These are phyloP conservation scores for Lipophrys pholis DNA, from an alignment of 2,113 vertebrate species.

Conservation along the genomic window DNA sequence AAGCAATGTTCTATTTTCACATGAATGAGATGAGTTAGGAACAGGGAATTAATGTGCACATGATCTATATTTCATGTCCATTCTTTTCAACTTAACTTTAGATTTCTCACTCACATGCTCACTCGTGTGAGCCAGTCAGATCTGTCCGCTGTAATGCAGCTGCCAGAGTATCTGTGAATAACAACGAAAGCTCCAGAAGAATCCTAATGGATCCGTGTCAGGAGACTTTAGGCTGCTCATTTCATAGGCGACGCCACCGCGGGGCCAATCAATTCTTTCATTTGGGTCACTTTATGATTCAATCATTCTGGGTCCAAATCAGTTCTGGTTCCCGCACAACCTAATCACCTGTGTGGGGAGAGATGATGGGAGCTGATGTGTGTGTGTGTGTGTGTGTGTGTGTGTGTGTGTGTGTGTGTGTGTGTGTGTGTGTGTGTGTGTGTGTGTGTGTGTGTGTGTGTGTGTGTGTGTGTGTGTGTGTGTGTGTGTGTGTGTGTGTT, in stretches of 20 bases:
- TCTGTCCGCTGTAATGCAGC: constrained; percentile 32
- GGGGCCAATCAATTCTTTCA: constrained; percentile 65
- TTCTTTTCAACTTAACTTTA: constrained; percentile 12
- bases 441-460: constrained; percentile 35
- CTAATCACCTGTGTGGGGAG: constrained; percentile 63
- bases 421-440: constrained; percentile 35
- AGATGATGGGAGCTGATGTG: constrained; percentile 61
- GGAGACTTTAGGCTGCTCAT: constrained; percentile 24
- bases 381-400: constrained; percentile 27
- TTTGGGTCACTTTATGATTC: constrained; percentile 66
- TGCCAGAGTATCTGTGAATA: constrained; percentile 52
- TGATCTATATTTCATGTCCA: neutral
- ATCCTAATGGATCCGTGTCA: constrained; percentile 48
- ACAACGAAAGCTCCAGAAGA: constrained; percentile 36
- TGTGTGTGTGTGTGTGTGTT: constrained; percentile 34
- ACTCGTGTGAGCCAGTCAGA: constrained; percentile 11
- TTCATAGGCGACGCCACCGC: constrained; percentile 44
- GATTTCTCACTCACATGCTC: neutral
- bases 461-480: constrained; percentile 35
- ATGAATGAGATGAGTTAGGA: no score
- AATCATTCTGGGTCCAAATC: constrained; percentile 53
- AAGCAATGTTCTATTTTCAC: no score
- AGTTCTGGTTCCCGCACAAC: constrained; percentile 60
- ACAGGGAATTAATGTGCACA: neutral
- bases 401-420: constrained; percentile 35